Evolutionary conservation across 2,888 invertebrate genomes (phyloP).

Genomic region (Apotomis capreana): DNA sequence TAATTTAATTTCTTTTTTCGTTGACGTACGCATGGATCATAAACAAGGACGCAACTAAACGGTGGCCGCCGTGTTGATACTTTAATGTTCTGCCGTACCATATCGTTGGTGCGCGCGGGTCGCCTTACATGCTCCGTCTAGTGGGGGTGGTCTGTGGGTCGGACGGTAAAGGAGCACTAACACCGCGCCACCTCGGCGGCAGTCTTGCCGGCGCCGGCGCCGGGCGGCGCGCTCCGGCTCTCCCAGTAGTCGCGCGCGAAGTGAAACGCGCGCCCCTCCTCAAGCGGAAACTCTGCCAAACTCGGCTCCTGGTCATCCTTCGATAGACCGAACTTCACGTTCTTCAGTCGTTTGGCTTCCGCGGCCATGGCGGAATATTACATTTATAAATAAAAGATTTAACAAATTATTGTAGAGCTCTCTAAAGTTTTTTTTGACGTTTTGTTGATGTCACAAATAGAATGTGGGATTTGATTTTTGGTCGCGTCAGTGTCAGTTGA

Average conservation of each 20-base stretch:
- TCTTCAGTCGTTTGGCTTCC: constrained; percentile 63
- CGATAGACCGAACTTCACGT: constrained; percentile 69
- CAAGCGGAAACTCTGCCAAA: constrained; percentile 51
- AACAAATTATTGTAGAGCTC: constrained; percentile 37
- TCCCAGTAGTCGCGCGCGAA: constrained; percentile 73
- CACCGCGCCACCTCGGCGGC: constrained; percentile 43
- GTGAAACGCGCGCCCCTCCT: constrained; percentile 63
- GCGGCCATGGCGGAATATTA: constrained; percentile 43
- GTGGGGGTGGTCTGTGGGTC: too few relatives aligned
- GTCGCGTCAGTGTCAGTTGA: constrained; percentile 15
- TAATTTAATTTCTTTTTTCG: too few relatives aligned
- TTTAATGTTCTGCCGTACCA: too few relatives aligned
- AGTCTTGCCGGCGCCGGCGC: constrained; percentile 1
- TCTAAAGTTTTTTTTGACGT: constrained; percentile 29
- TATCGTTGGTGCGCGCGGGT: too few relatives aligned
- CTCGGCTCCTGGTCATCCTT: constrained; percentile 66
- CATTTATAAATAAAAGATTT: constrained; percentile 38
- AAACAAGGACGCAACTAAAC: too few relatives aligned
- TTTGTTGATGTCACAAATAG: constrained; percentile 25
- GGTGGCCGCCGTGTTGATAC: too few relatives aligned
- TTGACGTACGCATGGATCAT: too few relatives aligned
- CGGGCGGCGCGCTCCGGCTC: constrained; percentile 57
- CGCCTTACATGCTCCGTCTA: too few relatives aligned
- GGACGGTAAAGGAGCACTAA: constrained; percentile 3
- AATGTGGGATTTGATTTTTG: constrained; percentile 14